A percentile compares a stretch with the other conserved stretches of the same genome.
Conservation (phyloP, 2,888 invertebrate genomes). For the Dynastes hyllus region DNA sequence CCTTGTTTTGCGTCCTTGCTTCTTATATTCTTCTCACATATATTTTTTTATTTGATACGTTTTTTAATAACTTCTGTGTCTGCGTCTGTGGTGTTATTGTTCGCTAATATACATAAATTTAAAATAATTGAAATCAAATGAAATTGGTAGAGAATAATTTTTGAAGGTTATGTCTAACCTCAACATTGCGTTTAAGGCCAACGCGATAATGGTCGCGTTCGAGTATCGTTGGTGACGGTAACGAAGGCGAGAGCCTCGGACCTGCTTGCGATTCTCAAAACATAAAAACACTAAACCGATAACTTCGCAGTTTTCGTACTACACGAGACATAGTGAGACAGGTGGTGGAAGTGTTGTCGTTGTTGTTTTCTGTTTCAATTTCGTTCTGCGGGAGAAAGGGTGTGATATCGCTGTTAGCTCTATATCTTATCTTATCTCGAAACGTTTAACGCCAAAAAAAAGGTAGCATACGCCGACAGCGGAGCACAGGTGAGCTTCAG, state of each 20-base stretch:
- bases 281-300: neutral
- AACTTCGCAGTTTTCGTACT: neutral
- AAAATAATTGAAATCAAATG: no score
- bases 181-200: neutral
- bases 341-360: neutral
- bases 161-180: no score
- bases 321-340: neutral
- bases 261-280: neutral
- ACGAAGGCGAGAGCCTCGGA: conserved; percentile 11
- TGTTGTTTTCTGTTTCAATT: neutral
- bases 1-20: no score
- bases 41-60: no score
- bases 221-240: conserved; percentile 29
- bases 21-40: no score
- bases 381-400: neutral
- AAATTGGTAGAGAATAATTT: no score
- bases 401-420: no score
- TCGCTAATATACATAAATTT: no score
- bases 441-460: neutral
- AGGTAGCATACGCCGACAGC: conserved; percentile 19
- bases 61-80: no score
- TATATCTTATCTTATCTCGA: conserved; percentile 49
- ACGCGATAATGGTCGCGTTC: neutral
- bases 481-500: conserved; percentile 50
- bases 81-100: no score